Evolutionary conservation across 2,797 vertebrate genomes (phyloP), one percentile per base, ranked within the genome.

Genomic region (Aulostomus chinensis): DNA sequence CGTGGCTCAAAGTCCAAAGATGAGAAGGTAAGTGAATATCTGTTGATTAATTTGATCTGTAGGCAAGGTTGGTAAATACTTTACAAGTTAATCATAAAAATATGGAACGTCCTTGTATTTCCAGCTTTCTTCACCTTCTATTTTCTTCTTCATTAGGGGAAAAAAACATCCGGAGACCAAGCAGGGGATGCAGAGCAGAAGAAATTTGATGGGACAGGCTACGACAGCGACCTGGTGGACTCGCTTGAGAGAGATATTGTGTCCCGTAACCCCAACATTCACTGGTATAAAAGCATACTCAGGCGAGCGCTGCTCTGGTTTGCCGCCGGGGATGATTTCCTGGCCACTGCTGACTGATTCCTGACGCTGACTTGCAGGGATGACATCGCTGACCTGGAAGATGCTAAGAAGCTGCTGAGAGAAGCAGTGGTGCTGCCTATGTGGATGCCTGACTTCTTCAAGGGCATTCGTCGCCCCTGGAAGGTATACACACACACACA

Each of bases 391-490:
- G 97, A 99, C 83, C 87, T 99, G 74, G 97, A 98, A 72, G 97
- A 99, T 71, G 97, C 97, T 26, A 99, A 99, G 90, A 97, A 97
- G 84, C 87, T 99, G 80, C 82, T 99, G 68, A 93, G 95, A 67
- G 97, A 99, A 87, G 97, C 97, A 9, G 96, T 99, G 8, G 97
- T 99, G 61, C 85, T 99, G 79, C 97, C 97, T 2, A 96, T 99
- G 96, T 99, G 96, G 96, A 99, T 99, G 95, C 97, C 97, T 34
- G 96, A 99, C 85, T 99, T 97, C 88, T 99, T 99, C 86, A 99
- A 96, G 85, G 97, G 97, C 45, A 99, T 99, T 50, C 90, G 97
- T 64, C 93, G 97, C 49, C 97, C 97, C 1, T 99, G 97, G 97
- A 99, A 96, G 95, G 97, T 99, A 74, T 10, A 16, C 2, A 21